Percentiles rank a stretch among this genome's conserved stretches.
Conservation (phyloP, 2,113 vertebrate genomes). For the Cinclus cinclus region DNA sequence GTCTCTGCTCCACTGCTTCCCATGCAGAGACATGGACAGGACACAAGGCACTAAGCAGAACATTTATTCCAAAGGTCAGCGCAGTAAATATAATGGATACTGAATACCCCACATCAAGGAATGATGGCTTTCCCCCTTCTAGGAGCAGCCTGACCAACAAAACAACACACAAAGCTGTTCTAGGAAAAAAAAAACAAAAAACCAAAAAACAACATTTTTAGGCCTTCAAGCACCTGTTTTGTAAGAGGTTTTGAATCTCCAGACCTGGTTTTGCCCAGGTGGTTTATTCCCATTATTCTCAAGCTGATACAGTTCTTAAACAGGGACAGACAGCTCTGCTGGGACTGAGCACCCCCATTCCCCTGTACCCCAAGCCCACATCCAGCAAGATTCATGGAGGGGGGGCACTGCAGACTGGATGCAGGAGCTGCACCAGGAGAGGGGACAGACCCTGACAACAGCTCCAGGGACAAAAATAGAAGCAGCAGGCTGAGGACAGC, state of each 20-base stretch:
- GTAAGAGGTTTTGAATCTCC: neutral
- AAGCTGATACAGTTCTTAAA: neutral
- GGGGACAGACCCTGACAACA: neutral
- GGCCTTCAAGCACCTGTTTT: neutral
- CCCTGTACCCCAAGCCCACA: rapidly evolving
- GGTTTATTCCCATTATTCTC: neutral
- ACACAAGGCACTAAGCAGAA: neutral
- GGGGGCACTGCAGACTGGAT: neutral
- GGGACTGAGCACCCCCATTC: neutral
- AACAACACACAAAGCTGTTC: neutral
- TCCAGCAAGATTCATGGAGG: neutral
- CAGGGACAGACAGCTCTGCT: neutral
- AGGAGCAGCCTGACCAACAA: neutral
- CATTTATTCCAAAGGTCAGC: neutral
- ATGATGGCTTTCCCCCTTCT: neutral
- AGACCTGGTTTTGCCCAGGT: neutral
- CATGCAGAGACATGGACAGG: neutral
- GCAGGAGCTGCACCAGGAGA: rapidly evolving
- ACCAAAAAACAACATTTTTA: neutral
- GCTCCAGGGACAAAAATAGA: neutral
- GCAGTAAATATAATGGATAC: neutral
- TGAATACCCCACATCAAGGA: neutral
- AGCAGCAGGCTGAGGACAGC: neutral
- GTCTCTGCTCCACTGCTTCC: neutral
- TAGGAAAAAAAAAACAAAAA: neutral